Base-by-base conservation (phyloP, 2,888 invertebrate species). In the Rhagonycha lutea region DNA sequence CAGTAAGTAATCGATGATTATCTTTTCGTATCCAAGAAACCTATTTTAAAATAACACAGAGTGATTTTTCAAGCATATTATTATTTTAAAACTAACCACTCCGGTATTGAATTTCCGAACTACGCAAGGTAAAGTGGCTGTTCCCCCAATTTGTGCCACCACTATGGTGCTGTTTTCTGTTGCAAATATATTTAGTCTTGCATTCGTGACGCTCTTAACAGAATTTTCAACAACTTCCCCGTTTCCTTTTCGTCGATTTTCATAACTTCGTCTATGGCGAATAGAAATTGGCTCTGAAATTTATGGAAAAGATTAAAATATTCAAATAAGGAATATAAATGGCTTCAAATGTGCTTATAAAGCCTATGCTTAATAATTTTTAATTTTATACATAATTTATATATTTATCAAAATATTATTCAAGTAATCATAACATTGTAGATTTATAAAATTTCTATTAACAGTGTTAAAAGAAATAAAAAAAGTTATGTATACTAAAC, bases 11-110 rank as follows among this genome's bases (percentile, higher is more conserved):
- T 82, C 93, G 92, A 69, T 92, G 92, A 85, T 93, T 93, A 85
- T 90, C 90, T 77, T 93, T 90, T 10, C 93, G 89, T 4, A 94
- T 92, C 94, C 94, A 94, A 24, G 93, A 93, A n/a, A 92, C 91
- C 92, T 91, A 82, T 23, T 78, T 62, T 65, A 74, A 62, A 75
- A 70, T 77, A 69, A 68, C 26, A 75, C 23, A 28, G 69, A 77
- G 67, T 73, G 61, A 61, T 74, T 29, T 62, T 29, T 14, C n/a
- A 60, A 23, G 26, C 32, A 60, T 72, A 72, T 62, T 74, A 65
- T n/a, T 47, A 47, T 47, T 47, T n/a, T 47, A 47, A 77, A 23
- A 88, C 89, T 89, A 83, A 90, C 90, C 84, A 89, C 89, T 70
- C 89, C 90, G 73, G 88, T 89, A 80, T 88, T 89, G 81, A 88